phyloP scores from a whole-genome alignment of 2,797 vertebrate genomes.

The Neosalanx taihuensis region DNA sequence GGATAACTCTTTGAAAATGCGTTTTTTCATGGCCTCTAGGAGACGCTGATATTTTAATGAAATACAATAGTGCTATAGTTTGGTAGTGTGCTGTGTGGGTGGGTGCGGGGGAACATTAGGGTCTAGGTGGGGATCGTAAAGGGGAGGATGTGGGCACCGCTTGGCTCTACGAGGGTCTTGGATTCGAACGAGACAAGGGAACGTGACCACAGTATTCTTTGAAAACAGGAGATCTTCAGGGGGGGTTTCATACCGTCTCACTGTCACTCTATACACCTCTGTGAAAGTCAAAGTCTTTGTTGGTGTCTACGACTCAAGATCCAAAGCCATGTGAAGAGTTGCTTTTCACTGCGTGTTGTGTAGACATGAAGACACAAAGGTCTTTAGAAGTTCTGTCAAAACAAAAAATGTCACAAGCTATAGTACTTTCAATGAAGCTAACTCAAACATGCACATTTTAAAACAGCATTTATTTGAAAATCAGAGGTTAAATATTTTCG shows the following conservation, averaged over 20 bases:
- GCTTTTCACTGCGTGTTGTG: neutral
- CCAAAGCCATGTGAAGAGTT: neutral
- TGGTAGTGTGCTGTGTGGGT: neutral
- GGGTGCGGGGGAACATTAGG: constrained; percentile 20
- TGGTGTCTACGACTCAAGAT: constrained; percentile 32
- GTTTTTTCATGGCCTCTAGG: neutral
- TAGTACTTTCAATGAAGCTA: too few species aligned
- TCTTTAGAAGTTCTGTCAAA: neutral
- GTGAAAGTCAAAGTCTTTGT: constrained; percentile 37
- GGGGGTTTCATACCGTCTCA: constrained; percentile 59
- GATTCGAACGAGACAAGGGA: constrained; percentile 52
- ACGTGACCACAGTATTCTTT: constrained; percentile 74
- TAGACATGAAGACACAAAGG: neutral
- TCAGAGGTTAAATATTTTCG: too few species aligned
- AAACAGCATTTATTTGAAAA: too few species aligned
- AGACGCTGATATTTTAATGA: neutral
- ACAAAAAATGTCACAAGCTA: too few species aligned
- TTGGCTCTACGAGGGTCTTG: constrained; percentile 58
- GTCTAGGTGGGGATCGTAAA: constrained; percentile 57
- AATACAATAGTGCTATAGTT: neutral
- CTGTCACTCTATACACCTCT: constrained; percentile 11
- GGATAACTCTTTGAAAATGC: too few species aligned
- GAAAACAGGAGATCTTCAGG: constrained; percentile 76
- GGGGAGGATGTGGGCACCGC: constrained; percentile 72
- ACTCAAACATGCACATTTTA: too few species aligned